Evolutionary conservation across 2,888 invertebrate genomes (phyloP).

Genomic region (Cryptus armator): DNA sequence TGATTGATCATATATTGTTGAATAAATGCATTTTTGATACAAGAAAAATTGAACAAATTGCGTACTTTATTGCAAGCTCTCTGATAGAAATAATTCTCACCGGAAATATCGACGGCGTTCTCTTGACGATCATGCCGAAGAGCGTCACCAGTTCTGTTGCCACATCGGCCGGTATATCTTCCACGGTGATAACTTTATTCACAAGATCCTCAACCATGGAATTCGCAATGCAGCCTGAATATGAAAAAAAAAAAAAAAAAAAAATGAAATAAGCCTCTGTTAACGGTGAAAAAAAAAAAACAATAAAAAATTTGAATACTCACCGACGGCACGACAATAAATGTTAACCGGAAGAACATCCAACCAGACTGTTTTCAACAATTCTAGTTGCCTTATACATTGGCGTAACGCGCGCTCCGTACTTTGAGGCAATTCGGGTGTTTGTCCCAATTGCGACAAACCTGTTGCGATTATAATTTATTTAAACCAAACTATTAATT

Average conservation of each 20-base stretch:
- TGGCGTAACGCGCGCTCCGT: constrained; percentile 92
- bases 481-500: neutral
- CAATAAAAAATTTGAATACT: constrained; percentile 74
- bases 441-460: constrained; percentile 84
- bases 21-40: constrained; percentile 39
- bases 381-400: constrained; percentile 93
- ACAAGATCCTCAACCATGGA: constrained; percentile 90
- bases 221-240: constrained; percentile 88
- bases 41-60: constrained; percentile 45
- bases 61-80: constrained; percentile 37
- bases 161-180: constrained; percentile 95
- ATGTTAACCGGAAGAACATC: constrained; percentile 92
- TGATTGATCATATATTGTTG: constrained; percentile 19
- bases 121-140: constrained; percentile 90
- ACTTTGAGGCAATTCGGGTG: constrained; percentile 87
- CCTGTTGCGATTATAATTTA: constrained; percentile 81
- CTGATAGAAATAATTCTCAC: constrained; percentile 83
- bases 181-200: constrained; percentile 89
- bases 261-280: neutral
- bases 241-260: neutral
- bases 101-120: constrained; percentile 91
- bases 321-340: constrained; percentile 90
- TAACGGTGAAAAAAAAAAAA: neutral
- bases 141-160: constrained; percentile 93
- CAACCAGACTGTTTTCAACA: constrained; percentile 95